These are phyloP conservation scores for Limnephilus marmoratus DNA, from an alignment of 2,888 invertebrate genomes.

Conservation along the genomic window DNA sequence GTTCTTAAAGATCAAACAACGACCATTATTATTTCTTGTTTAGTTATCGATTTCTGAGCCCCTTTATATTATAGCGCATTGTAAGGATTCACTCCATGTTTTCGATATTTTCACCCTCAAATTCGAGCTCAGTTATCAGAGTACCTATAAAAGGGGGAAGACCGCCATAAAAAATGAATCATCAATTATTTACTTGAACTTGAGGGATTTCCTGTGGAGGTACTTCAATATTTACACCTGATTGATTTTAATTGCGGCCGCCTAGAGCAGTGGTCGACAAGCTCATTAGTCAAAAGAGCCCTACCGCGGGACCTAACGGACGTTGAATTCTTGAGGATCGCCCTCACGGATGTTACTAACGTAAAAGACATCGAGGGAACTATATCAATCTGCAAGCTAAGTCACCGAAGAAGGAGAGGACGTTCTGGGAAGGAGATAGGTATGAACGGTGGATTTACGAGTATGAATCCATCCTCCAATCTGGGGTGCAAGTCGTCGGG, in stretches of 20 bases:
- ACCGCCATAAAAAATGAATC: not conserved
- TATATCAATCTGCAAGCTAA: no score
- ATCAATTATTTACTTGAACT: not conserved
- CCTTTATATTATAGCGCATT: not conserved
- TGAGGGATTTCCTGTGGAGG: not conserved
- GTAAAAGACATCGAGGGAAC: no score
- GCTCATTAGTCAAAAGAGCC: no score
- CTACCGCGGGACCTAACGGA: no score
- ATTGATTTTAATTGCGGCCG: not conserved
- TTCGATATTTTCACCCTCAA: not conserved
- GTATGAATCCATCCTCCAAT: no score
- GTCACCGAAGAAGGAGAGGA: no score
- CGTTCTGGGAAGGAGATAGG: no score
- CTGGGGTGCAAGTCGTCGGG: no score
- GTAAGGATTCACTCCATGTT: not conserved
- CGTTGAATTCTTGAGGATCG: no score
- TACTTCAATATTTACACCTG: not conserved
- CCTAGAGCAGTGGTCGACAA: not conserved
- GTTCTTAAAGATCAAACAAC: not conserved
- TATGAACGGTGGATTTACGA: no score
- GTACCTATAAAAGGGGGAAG: not conserved
- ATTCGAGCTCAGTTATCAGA: not conserved
- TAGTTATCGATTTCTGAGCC: slow-evolving; percentile 9
- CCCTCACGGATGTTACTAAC: no score
- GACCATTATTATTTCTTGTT: not conserved